Conservation (phyloP, 2,888 invertebrate genomes). For the Diabrotica balteata region DNA sequence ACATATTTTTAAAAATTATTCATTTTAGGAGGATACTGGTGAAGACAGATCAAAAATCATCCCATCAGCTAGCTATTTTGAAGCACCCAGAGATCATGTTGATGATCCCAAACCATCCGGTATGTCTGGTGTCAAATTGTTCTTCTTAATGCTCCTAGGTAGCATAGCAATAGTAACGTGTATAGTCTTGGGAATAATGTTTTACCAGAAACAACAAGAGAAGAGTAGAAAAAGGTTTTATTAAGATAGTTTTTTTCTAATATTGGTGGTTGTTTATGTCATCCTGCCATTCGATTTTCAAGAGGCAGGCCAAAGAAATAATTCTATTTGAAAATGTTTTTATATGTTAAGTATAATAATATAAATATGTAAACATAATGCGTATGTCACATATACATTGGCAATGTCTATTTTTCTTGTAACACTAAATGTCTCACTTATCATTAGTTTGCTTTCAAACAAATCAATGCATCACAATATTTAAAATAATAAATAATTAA, state of each 20-base stretch:
- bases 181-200: constrained; percentile 88
- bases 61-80: constrained; percentile 88
- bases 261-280: constrained; percentile 8
- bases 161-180: constrained; percentile 83
- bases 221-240: constrained; percentile 88
- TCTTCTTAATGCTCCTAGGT: constrained; percentile 84
- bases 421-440: too few species aligned
- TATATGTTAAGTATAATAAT: too few species aligned
- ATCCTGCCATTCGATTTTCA: neutral
- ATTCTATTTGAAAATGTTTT: too few species aligned
- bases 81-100: constrained; percentile 88
- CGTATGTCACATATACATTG: too few species aligned
- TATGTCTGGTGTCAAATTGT: constrained; percentile 89
- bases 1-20: too few species aligned
- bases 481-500: too few species aligned
- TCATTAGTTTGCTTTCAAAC: too few species aligned
- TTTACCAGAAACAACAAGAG: constrained; percentile 92
- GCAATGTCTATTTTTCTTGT: too few species aligned
- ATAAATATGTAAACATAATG: too few species aligned
- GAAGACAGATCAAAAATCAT: constrained; percentile 84
- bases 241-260: constrained; percentile 53
- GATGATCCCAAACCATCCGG: constrained; percentile 87
- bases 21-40: constrained; percentile 65
- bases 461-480: too few species aligned
- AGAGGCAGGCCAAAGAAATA: too few species aligned